These are phyloP conservation scores for Diarsia rubi DNA, from an alignment of 2,888 invertebrate genomes.

Conservation along the genomic window DNA sequence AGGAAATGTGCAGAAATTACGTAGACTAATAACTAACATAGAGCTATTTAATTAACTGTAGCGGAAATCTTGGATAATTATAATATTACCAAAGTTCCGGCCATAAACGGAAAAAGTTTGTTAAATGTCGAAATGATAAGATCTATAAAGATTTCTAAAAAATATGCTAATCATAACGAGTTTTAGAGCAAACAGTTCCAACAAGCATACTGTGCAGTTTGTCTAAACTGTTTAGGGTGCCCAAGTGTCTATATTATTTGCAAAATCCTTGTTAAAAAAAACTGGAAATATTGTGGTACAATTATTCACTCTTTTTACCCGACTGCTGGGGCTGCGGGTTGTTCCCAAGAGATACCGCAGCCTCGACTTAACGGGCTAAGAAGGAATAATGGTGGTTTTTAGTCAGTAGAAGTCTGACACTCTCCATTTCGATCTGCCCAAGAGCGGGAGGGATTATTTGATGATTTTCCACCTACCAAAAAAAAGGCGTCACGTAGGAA, in stretches of 20 bases:
- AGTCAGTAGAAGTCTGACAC: no score
- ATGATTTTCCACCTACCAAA: no score
- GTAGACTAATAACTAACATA: neutral
- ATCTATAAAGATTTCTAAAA: conserved; percentile 15
- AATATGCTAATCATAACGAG: neutral
- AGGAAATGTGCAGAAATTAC: neutral
- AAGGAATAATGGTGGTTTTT: no score
- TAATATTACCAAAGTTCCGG: conserved; percentile 35
- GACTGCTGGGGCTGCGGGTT: no score
- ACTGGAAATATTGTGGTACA: neutral
- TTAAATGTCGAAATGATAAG: conserved; percentile 20
- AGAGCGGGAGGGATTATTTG: no score
- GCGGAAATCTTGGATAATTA: conserved; percentile 7
- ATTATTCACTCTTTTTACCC: neutral
- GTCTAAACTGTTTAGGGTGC: neutral
- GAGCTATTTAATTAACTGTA: conserved; percentile 8
- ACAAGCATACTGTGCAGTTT: neutral
- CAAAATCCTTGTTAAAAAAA: neutral
- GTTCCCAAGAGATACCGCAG: no score
- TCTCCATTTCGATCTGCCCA: no score
- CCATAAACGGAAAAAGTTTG: conserved; percentile 4
- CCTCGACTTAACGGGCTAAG: no score
- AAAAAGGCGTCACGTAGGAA: neutral
- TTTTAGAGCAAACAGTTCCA: neutral
- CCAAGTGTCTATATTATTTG: neutral